These are phyloP conservation scores for Odontophorus gujanensis DNA, from an alignment of 2,113 vertebrate species.

Conservation along the genomic window DNA sequence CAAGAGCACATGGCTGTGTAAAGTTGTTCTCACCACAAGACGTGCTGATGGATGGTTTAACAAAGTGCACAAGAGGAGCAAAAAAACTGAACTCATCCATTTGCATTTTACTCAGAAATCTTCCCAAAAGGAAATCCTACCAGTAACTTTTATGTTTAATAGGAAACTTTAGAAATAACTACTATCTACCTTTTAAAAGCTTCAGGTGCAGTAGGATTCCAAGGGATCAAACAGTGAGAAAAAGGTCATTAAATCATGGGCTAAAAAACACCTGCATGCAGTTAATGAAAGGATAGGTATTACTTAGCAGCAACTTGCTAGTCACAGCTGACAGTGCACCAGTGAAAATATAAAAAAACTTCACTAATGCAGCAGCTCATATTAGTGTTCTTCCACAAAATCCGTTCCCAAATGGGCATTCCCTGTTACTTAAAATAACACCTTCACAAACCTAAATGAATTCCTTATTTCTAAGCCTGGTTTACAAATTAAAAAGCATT, in stretches of 20 bases:
- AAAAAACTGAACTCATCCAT: not conserved
- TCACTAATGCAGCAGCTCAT: not conserved
- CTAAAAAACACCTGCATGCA: not conserved
- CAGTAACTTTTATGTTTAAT: not conserved
- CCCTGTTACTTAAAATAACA: not conserved
- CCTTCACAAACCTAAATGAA: not conserved
- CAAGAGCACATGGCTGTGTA: not conserved
- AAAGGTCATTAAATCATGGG: not conserved
- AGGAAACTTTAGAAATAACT: not conserved
- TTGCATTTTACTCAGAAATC: not conserved
- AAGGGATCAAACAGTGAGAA: not conserved
- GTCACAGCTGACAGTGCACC: not conserved
- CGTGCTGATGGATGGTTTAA: not conserved
- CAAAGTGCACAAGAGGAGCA: not conserved
- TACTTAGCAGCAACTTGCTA: not conserved
- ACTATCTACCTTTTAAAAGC: not conserved
- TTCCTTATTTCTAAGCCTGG: not conserved
- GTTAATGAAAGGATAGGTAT: not conserved
- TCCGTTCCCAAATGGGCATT: not conserved
- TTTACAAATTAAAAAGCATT: fast-evolving
- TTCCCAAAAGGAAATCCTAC: not conserved
- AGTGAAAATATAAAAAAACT: not conserved
- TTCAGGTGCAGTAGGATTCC: not conserved
- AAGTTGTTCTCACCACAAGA: not conserved
- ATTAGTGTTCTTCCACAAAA: not conserved